Evolutionary conservation across 2,113 vertebrate genomes (phyloP), one percentile per base, ranked within the genome.

Genomic region (Corydoras maculifer): DNA sequence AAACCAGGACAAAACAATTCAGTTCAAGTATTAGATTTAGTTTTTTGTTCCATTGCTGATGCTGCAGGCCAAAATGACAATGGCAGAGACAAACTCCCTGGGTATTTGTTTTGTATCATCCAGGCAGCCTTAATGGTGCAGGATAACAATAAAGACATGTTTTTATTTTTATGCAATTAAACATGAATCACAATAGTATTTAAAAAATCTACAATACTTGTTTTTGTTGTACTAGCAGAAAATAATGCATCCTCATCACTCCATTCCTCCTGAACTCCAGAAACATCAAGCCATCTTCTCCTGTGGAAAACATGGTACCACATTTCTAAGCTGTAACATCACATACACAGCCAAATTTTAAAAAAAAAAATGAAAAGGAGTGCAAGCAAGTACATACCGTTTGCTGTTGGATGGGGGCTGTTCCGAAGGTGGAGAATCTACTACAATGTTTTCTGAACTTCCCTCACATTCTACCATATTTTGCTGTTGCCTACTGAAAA

Each of bases 241-340:
- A 82, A 80, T 30, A 71, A n/a, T 0, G 60, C 43, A 0, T 88
- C 87, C 15, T 88, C 88, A 6, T 88, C 83, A 13, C 50, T 82
- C 88, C 88, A 88, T 0, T 62, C 78, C 0, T 78, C 84, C 70
- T 82, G 86, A 1, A 29, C 68, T 61, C 85, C 87, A 1, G 62
- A 78, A 6, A 72, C 79, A 2, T 71, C 58, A 1, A 14, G 49
- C 5, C 30, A 70, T 10, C 5, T 82, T 79, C 89, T 89, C 54
- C 60, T n/a, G n/a, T 57, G n/a, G 5, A n/a, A n/a, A 9, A 57
- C 15, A n/a, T 15, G 35, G 1, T 43, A 43, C 35, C 32, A 35
- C 32, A 35, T 35, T n/a, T n/a, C n/a, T n/a, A n/a, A 25, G 18
- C 18, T 53, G 51, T 53, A 10, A 1, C 13, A 8, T 50, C 18